Base-by-base conservation (phyloP, 2,797 vertebrate species). In the Pangasius krempfi region DNA sequence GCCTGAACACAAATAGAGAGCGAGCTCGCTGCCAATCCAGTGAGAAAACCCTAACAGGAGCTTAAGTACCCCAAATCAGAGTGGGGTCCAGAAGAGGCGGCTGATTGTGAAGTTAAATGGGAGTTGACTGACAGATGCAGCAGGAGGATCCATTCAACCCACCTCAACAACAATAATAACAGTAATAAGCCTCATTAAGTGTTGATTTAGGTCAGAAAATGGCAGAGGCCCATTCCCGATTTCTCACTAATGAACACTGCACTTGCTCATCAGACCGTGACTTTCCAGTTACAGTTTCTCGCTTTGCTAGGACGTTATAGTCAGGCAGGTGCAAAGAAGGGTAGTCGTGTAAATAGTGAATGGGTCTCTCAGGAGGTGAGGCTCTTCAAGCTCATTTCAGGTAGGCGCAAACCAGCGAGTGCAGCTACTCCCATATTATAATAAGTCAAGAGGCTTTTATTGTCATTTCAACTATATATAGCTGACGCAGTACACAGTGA, bases 361-460 rank as follows among this genome's bases (percentile, higher is more conserved):
- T 9, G 1, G 27, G 81, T 56, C 68, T 87, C 79, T 37, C 56
- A 81, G 75, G 73, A 66, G 60, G 37, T 66, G 87, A 33, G 66
- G 72, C 88, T 56, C 80, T 81, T 86, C 68, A 18, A 89, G 86
- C 66, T 90, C 80, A 56, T 89, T 56, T 90, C 86, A 86, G 85
- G 84, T 66, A 62, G 44, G 87, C 40, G 44, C 58, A 72, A 87
- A 14, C 6, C 62, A 7, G 33, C 27, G 22, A 86, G 30, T 94
- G 90, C 86, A 94, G 92, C 95, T 95, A 94, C 93, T 96, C 95
- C 92, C 94, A 90, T 1, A 25, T 52, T n/a, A 47, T 20, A n/a
- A 47, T n/a, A n/a, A n/a, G n/a, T n/a, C n/a, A n/a, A n/a, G n/a
- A n/a, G n/a, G n/a, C n/a, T n/a, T n/a, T n/a, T n/a, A n/a, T n/a